Conservation (phyloP, 2,113 vertebrate genomes). For the Crotalus horridus region DNA sequence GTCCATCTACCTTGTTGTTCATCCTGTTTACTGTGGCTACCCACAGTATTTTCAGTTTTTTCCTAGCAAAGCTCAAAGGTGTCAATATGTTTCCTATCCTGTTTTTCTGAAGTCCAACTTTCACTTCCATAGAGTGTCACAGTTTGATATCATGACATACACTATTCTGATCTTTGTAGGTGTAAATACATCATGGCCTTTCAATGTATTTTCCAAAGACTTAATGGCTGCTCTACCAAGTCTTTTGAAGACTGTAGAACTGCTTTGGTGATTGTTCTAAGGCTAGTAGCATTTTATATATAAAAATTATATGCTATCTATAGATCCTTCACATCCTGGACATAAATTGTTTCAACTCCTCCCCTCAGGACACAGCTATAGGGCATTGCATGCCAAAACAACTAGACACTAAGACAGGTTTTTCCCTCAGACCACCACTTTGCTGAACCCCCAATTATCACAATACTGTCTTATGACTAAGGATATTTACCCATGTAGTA, state of each 20-base stretch:
- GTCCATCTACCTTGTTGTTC: background rate
- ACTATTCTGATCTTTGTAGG: background rate
- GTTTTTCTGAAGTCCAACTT: background rate
- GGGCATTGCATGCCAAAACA: no score
- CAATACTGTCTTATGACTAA: no score
- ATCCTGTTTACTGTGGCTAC: background rate
- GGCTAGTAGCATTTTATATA: background rate
- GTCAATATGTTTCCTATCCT: background rate
- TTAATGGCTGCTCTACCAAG: background rate
- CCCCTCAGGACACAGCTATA: no score
- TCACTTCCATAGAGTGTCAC: background rate
- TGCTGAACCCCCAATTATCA: no score
- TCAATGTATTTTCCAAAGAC: background rate
- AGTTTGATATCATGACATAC: background rate
- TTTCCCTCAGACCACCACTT: no score
- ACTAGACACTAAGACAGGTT: no score
- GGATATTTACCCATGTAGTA: no score
- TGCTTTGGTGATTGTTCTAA: background rate
- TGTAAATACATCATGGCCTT: background rate
- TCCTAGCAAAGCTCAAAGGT: background rate
- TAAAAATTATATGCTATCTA: no score
- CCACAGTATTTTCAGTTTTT: background rate
- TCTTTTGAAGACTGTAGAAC: background rate
- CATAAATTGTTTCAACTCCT: no score
- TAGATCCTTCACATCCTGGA: no score